Conservation (phyloP, 2,113 vertebrate genomes). For the Cebidichthys violaceus region DNA sequence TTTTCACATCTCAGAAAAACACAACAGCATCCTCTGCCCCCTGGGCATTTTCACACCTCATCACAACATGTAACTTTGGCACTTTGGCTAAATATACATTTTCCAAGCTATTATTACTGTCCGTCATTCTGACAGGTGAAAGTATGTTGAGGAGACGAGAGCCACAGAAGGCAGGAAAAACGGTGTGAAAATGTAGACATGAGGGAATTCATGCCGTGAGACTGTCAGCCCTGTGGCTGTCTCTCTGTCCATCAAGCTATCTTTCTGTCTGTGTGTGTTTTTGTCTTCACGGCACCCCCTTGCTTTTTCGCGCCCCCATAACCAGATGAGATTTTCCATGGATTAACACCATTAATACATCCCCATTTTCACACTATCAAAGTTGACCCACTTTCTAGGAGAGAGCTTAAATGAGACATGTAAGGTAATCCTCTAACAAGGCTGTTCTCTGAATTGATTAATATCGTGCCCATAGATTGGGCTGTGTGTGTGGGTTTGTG, state of each 20-base stretch:
- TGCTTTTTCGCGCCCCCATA: not conserved
- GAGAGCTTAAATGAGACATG: conserved; percentile 64
- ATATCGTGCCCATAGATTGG: conserved; percentile 42
- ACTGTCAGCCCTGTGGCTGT: conserved; percentile 32
- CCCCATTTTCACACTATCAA: conserved; percentile 64
- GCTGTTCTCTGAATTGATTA: conserved; percentile 61
- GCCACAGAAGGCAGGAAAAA: conserved; percentile 50
- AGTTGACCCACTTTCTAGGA: conserved; percentile 67
- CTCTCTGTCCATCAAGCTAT: conserved; percentile 36
- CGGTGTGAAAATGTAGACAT: conserved; percentile 62
- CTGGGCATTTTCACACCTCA: conserved; percentile 66
- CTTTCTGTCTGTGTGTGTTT: conserved; percentile 34
- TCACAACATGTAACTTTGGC: conserved; percentile 65
- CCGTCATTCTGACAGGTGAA: conserved; percentile 73
- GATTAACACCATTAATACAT: conserved; percentile 72
- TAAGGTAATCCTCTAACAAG: conserved; percentile 71
- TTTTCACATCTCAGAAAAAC: conserved; percentile 60
- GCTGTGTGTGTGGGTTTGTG: not conserved
- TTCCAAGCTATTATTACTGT: conserved; percentile 66
- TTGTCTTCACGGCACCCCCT: conserved; percentile 12
- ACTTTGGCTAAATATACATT: conserved; percentile 74
- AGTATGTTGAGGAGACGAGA: conserved; percentile 53
- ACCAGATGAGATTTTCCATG: conserved; percentile 59
- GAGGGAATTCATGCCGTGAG: conserved; percentile 61
- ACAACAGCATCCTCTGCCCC: conserved; percentile 43